phyloP scores from a whole-genome alignment of 2,888 invertebrate genomes.

The Macrophya annulata region DNA sequence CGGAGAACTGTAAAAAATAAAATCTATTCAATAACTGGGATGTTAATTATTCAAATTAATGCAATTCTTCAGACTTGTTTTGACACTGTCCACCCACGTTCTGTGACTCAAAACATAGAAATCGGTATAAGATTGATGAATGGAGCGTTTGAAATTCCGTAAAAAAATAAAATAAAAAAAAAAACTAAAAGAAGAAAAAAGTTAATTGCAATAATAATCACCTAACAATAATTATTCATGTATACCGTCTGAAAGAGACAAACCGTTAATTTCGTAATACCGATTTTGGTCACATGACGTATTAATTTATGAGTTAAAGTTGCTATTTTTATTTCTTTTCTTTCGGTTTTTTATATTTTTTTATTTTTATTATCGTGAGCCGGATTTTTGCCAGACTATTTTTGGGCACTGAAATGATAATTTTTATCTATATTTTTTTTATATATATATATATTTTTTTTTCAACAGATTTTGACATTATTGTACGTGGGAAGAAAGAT shows the following conservation, averaged over 20 bases:
- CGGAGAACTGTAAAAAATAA: background rate
- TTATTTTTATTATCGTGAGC: background rate
- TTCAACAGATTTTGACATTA: background rate
- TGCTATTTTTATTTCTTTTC: background rate
- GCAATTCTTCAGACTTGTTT: constrained; percentile 58
- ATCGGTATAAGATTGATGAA: constrained; percentile 17
- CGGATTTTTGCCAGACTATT: background rate
- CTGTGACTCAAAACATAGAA: constrained; percentile 16
- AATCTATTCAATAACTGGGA: background rate
- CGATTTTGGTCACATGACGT: background rate
- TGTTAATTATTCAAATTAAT: constrained; percentile 35
- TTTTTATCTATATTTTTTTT: background rate
- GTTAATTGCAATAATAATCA: constrained; percentile 8
- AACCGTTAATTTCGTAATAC: background rate
- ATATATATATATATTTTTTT: too few relatives aligned
- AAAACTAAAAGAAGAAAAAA: background rate
- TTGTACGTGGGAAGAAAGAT: background rate
- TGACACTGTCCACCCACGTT: constrained; percentile 64
- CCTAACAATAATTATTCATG: constrained; percentile 28
- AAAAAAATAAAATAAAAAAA: background rate
- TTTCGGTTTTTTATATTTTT: background rate
- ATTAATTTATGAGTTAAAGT: background rate
- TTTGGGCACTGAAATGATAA: constrained; percentile 3
- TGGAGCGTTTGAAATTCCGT: background rate
- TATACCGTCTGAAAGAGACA: background rate